Evolutionary conservation across 64 coral and sea anemone species (phyloP).

Genomic region (Montipora sp.): DNA sequence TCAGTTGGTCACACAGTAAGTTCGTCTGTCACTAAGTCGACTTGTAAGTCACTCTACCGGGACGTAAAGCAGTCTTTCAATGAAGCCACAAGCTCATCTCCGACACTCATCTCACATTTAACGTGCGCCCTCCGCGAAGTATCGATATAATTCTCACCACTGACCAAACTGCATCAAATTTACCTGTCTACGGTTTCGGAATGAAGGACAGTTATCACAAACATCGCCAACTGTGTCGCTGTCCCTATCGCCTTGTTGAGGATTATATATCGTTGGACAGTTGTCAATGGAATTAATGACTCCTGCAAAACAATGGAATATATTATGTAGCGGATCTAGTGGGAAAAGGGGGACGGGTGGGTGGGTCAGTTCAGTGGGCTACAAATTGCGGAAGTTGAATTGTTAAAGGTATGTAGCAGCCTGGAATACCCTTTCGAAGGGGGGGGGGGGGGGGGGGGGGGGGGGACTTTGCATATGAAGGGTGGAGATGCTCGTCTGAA

Average conservation of each 20-base stretch:
- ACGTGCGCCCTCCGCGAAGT: background rate
- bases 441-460: too few relatives aligned
- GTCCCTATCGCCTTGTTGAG: conserved; percentile 69
- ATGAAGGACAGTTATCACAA: conserved; percentile 89
- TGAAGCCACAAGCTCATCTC: too few relatives aligned
- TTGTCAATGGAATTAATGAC: conserved; percentile 78
- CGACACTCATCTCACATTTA: background rate
- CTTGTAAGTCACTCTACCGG: background rate
- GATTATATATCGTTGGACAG: conserved; percentile 67
- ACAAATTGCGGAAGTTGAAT: too few relatives aligned
- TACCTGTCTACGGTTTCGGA: conserved; percentile 75
- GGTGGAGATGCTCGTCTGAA: too few relatives aligned
- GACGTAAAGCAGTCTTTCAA: too few relatives aligned
- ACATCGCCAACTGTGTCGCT: conserved; percentile 75
- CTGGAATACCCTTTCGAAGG: too few relatives aligned
- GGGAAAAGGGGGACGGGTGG: too few relatives aligned
- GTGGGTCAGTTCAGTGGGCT: too few relatives aligned
- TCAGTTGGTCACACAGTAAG: background rate
- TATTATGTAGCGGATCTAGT: too few relatives aligned
- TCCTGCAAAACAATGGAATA: conserved; percentile 29
- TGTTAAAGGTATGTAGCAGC: too few relatives aligned
- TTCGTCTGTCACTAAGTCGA: background rate
- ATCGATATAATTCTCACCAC: background rate
- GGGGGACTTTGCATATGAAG: too few relatives aligned
- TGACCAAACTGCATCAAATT: background rate